Percentiles rank a stretch among this genome's conserved stretches.
Conservation (phyloP, 2,113 vertebrate genomes). For the Brachypodius melanocephalos region DNA sequence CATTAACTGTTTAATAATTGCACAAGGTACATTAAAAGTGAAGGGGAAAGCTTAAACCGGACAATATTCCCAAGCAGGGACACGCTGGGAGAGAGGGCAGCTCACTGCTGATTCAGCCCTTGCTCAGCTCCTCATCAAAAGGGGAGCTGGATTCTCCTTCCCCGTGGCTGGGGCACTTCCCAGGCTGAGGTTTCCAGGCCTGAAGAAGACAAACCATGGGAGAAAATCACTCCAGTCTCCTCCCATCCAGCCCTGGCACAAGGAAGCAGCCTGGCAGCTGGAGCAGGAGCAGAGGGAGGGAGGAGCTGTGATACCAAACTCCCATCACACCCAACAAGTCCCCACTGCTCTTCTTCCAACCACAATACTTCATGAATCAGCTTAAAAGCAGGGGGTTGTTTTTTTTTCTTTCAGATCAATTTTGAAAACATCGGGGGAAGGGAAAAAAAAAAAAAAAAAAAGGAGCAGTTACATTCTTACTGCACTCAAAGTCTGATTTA, state of each 20-base stretch:
- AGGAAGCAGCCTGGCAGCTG: not conserved
- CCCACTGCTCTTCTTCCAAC: not conserved
- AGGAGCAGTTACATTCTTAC: not conserved
- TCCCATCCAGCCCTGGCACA: not conserved
- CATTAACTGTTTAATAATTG: not conserved
- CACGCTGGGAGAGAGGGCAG: fast-evolving
- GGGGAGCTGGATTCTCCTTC: not conserved
- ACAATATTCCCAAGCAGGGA: not conserved
- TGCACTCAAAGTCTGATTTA: not conserved
- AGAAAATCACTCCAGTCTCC: fast-evolving
- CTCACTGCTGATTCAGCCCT: not conserved
- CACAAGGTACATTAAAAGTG: not conserved
- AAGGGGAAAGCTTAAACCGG: not conserved
- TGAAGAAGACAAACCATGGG: not conserved
- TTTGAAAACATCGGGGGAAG: not conserved
- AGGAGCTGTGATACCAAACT: not conserved
- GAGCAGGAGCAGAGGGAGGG: not conserved
- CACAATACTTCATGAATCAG: not conserved
- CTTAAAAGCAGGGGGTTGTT: not conserved
- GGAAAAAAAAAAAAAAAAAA: not conserved
- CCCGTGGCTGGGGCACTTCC: fast-evolving
- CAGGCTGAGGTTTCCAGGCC: not conserved
- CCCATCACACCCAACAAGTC: no score
- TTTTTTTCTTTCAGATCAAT: not conserved
- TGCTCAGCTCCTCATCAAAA: not conserved